These are phyloP conservation scores for Euphydryas editha DNA, from an alignment of 2,888 invertebrate genomes.

Conservation along the genomic window DNA sequence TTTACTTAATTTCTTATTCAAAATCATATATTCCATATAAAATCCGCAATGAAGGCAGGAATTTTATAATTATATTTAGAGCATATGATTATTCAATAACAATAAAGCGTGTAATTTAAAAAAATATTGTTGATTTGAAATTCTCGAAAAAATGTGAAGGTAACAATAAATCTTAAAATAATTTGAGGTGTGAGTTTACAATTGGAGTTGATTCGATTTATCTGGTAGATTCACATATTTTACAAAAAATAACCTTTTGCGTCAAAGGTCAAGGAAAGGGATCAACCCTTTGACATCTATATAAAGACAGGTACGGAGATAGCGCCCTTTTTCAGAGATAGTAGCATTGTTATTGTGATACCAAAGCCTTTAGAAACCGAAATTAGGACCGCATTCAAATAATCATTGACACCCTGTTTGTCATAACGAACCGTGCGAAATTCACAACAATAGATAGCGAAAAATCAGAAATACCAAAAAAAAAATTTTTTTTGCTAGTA, in stretches of 20 bases:
- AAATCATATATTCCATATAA: too few relatives aligned
- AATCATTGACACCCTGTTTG: constrained; percentile 60
- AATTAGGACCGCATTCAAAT: constrained; percentile 80
- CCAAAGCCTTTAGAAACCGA: constrained; percentile 71
- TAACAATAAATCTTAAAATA: constrained; percentile 20
- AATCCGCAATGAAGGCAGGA: too few relatives aligned
- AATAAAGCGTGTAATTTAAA: not conserved
- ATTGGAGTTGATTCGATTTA: constrained; percentile 58
- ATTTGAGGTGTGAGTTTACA: constrained; percentile 42
- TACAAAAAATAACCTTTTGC: constrained; percentile 55
- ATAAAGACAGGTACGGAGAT: constrained; percentile 62
- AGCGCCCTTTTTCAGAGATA: constrained; percentile 62
- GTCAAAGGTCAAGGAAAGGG: constrained; percentile 71
- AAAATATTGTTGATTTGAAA: too few relatives aligned
- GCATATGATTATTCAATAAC: not conserved
- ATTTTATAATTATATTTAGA: too few relatives aligned
- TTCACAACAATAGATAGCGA: constrained; percentile 58
- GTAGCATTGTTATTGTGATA: constrained; percentile 57
- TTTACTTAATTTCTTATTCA: too few relatives aligned
- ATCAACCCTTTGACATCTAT: constrained; percentile 67
- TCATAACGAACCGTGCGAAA: constrained; percentile 81
- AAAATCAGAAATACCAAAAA: constrained; percentile 49
- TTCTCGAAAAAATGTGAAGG: not conserved
- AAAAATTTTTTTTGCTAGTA: constrained; percentile 51
- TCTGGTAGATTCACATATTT: constrained; percentile 60